These are phyloP conservation scores for Latheticus oryzae DNA, from an alignment of 2,888 invertebrate species.

Conservation along the genomic window DNA sequence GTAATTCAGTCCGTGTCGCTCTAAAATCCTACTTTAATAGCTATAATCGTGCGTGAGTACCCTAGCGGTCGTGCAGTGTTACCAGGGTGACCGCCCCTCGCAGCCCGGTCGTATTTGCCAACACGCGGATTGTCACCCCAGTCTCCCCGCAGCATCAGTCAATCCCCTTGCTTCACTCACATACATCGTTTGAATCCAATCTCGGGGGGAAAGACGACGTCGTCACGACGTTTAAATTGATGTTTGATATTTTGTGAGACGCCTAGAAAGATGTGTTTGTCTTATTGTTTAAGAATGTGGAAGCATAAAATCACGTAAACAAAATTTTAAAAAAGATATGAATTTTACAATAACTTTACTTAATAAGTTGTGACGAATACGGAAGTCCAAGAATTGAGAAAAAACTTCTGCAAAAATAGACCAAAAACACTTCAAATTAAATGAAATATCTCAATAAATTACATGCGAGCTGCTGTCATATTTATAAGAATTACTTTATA, in stretches of 20 bases:
- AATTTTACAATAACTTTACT: too few species aligned
- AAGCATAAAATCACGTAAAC: too few species aligned
- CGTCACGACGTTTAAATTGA: constrained; percentile 52
- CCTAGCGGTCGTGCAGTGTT: constrained; percentile 60
- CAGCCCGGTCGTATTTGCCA: constrained; percentile 57
- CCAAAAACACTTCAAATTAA: too few species aligned
- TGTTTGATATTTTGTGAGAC: constrained; percentile 53
- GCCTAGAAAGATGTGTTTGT: constrained; percentile 25
- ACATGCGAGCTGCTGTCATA: too few species aligned
- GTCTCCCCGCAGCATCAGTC: constrained; percentile 41
- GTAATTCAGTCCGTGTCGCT: constrained; percentile 55
- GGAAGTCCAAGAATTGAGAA: too few species aligned
- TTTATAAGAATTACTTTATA: too few species aligned
- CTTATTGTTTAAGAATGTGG: too few species aligned
- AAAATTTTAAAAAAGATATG: too few species aligned
- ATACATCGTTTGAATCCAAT: constrained; percentile 56
- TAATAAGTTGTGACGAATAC: too few species aligned
- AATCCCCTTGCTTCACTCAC: constrained; percentile 38
- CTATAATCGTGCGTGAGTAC: constrained; percentile 63
- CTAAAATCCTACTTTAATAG: constrained; percentile 63
- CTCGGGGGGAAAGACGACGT: constrained; percentile 52
- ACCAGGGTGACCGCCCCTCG: constrained; percentile 61
- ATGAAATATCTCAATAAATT: too few species aligned
- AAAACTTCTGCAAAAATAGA: too few species aligned
- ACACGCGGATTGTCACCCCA: constrained; percentile 55